phyloP scores from a whole-genome alignment of 2,113 vertebrate species.

The Nesoenas mayeri region DNA sequence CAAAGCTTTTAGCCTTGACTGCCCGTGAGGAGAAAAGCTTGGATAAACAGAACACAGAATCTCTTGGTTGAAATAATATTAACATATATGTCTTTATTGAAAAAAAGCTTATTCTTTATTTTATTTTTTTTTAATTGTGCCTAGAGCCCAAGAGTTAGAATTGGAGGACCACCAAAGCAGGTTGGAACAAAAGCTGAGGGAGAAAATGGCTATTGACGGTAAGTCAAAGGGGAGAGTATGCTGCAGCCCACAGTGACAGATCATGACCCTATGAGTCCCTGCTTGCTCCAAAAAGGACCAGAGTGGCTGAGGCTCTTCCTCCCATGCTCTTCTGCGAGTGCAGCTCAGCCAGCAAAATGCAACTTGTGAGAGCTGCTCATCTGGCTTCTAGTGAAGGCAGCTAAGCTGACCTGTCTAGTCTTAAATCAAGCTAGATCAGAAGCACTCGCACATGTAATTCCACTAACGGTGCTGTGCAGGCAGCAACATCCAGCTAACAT shows the following conservation, averaged over 20 bases:
- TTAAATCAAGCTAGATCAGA: not conserved
- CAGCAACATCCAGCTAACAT: not conserved
- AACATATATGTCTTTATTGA: not conserved
- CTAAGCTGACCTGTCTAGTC: not conserved
- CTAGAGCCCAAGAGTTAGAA: constrained; percentile 90
- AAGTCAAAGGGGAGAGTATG: constrained; percentile 2
- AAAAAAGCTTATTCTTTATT: not conserved
- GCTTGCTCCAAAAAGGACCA: not conserved
- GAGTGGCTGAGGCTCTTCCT: not conserved
- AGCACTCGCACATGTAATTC: not conserved
- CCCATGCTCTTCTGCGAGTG: not conserved
- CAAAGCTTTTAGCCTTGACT: not conserved
- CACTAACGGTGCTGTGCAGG: not conserved
- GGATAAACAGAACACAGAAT: not conserved
- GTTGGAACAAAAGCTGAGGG: constrained; percentile 83
- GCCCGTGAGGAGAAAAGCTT: not conserved
- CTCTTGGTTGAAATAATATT: not conserved
- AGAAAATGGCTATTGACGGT: constrained; percentile 85
- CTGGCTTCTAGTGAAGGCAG: not conserved
- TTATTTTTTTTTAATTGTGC: not conserved
- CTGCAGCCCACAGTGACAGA: not conserved
- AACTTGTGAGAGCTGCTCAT: not conserved
- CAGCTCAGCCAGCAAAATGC: not conserved
- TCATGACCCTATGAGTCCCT: fast-evolving
- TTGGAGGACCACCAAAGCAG: constrained; percentile 90